These are phyloP conservation scores for Triplophysa siluroides DNA, from an alignment of 2,113 vertebrate species.

Conservation along the genomic window DNA sequence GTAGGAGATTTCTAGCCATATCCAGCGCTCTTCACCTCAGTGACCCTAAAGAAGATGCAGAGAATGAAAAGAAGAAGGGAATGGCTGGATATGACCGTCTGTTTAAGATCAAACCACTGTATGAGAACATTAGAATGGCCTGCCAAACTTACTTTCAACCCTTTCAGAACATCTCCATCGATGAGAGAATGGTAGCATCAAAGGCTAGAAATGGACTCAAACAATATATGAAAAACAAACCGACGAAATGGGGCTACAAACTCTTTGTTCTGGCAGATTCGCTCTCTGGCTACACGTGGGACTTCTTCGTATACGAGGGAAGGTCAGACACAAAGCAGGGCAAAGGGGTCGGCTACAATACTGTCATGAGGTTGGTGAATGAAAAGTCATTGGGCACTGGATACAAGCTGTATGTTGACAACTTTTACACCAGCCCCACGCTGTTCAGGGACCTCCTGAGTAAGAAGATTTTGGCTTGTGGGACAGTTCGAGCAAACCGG, in stretches of 20 bases:
- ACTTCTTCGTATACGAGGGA: slow-evolving; percentile 34
- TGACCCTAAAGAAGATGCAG: neutral
- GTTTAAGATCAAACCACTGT: slow-evolving; percentile 30
- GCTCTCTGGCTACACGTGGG: slow-evolving; percentile 23
- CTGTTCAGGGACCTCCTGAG: slow-evolving; percentile 5
- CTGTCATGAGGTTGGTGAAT: neutral
- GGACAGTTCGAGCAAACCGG: slow-evolving; percentile 1
- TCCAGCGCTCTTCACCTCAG: neutral
- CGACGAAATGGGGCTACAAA: slow-evolving; percentile 39
- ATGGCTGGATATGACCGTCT: slow-evolving; percentile 20
- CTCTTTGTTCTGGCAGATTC: slow-evolving; percentile 36
- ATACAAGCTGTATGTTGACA: slow-evolving; percentile 18
- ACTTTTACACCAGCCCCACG: slow-evolving; percentile 32
- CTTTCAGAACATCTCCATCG: slow-evolving; percentile 17
- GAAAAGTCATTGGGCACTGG: slow-evolving; percentile 1
- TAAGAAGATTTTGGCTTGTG: slow-evolving; percentile 9
- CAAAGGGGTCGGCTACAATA: neutral
- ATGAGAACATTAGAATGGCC: neutral
- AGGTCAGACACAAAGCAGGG: neutral
- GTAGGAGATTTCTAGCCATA: neutral
- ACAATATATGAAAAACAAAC: slow-evolving; percentile 42
- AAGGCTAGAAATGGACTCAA: slow-evolving; percentile 10
- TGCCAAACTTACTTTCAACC: slow-evolving; percentile 25
- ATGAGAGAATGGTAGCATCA: slow-evolving; percentile 29
- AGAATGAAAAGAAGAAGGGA: slow-evolving; percentile 31